Evolutionary conservation across 2,797 vertebrate species (phyloP), one percentile per base, ranked within the genome.

Genomic region (Oreonectes daqikongensis): DNA sequence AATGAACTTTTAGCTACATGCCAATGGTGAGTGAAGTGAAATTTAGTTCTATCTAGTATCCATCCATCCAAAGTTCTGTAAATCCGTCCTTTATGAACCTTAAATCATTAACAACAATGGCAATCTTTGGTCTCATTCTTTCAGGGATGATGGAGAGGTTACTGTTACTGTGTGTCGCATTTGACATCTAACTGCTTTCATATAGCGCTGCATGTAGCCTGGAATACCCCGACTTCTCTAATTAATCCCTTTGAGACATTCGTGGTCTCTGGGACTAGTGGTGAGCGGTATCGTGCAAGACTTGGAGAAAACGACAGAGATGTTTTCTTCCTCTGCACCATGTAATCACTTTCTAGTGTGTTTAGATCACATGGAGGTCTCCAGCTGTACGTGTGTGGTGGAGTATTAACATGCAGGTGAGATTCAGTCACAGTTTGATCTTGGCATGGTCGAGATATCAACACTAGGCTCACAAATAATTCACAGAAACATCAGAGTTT

Each of bases 291-390:
- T 40, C 53, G 14, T 67, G 2, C 76, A 69, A 72, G 40, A 78
- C 63, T 66, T 10, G 69, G 28, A 76, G 53, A 44, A 1, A 74
- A 65, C 70, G 57, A 26, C 66, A 63, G 38, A 52, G n/a, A 52
- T 22, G 2, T 24, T 11, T 80, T 79, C 61, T 82, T 61, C 32
- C n/a, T 77, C 50, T 72, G 84, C 87, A 83, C 79, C 67, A 82
- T 88, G 89, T 85, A 89, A 88, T 91, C 81, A 86, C 57, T 72
- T 84, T 76, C 70, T 55, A n/a, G 80, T 84, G 72, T 82, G 73
- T 85, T 88, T 83, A 77, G 75, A 52, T 68, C 81, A 74, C 17
- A 32, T 75, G 53, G 77, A 83, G 11, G n/a, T 83, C 61, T 68
- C 18, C 68, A 87, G 81, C 81, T 75, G 63, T 82, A 72, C 79